phyloP scores from a whole-genome alignment of 2,113 vertebrate species.

The Rhinopomastus cyanomelas region DNA sequence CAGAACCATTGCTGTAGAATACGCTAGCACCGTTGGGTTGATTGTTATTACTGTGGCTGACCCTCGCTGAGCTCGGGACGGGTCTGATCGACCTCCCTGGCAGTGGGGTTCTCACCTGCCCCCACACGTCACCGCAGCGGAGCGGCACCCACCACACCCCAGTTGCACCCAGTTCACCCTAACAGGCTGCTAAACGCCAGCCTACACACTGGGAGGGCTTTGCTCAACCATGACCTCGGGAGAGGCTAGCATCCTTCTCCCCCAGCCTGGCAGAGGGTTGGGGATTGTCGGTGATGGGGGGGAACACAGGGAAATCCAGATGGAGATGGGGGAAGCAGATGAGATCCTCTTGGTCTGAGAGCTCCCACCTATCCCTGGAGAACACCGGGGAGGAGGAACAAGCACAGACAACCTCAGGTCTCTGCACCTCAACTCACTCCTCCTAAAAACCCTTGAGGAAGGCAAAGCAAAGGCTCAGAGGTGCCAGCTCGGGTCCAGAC shows the following conservation, averaged over 20 bases:
- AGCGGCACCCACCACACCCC: neutral
- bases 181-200: neutral
- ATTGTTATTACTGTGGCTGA: neutral
- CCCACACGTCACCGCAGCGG: accelerated
- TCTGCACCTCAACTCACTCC: neutral
- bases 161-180: neutral
- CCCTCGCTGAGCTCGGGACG: neutral
- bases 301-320: neutral
- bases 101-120: neutral
- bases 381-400: accelerated
- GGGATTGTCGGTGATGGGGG: neutral
- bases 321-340: neutral
- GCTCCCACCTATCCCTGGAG: neutral
- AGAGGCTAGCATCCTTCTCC: neutral
- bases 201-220: neutral
- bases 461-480: neutral
- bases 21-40: conserved; percentile 8
- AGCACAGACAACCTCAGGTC: neutral
- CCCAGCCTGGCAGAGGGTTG: neutral
- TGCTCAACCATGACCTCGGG: accelerated
- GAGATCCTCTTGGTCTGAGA: neutral
- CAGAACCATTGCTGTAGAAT: conserved; percentile 31
- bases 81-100: neutral
- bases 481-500: neutral
- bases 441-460: neutral